phyloP scores from a whole-genome alignment of 1,140 invertebrate species.

The Rhagoletis zephyria region DNA sequence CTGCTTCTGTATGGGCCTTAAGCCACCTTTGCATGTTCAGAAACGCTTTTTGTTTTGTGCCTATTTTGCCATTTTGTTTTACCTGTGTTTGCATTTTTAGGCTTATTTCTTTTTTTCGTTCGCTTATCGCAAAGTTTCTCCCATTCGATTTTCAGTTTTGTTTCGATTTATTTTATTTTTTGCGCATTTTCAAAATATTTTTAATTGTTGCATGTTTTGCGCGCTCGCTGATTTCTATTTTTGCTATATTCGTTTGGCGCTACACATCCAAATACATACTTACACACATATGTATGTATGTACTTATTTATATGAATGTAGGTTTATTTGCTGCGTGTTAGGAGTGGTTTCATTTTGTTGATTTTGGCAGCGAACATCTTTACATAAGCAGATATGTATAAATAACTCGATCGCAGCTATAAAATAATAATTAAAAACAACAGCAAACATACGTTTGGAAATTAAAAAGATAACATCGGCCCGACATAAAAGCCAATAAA shows the following conservation, averaged over 20 bases:
- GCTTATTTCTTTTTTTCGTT: neutral
- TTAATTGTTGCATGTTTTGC: slow-evolving; percentile 39
- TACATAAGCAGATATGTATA: neutral
- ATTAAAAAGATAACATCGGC: neutral
- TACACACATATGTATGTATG: too few relatives aligned
- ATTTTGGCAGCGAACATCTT: slow-evolving; percentile 5
- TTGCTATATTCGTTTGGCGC: neutral
- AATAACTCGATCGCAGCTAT: neutral
- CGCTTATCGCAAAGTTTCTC: neutral
- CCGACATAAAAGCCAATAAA: slow-evolving; percentile 20
- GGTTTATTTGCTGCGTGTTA: neutral
- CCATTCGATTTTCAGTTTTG: slow-evolving; percentile 7
- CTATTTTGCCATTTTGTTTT: slow-evolving; percentile 32
- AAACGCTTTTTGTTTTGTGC: neutral
- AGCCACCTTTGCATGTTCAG: slow-evolving; percentile 2
- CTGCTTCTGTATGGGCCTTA: neutral
- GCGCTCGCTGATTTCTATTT: neutral
- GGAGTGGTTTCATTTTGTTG: slow-evolving; percentile 22
- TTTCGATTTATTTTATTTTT: neutral
- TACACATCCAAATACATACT: neutral
- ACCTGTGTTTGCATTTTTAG: slow-evolving; percentile 22
- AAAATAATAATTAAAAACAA: neutral
- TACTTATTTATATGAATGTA: neutral
- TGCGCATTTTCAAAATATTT: slow-evolving; percentile 34
- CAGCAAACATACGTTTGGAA: neutral